Conservation (phyloP, 2,797 vertebrate genomes). For the Acestrorhynchus altus region DNA sequence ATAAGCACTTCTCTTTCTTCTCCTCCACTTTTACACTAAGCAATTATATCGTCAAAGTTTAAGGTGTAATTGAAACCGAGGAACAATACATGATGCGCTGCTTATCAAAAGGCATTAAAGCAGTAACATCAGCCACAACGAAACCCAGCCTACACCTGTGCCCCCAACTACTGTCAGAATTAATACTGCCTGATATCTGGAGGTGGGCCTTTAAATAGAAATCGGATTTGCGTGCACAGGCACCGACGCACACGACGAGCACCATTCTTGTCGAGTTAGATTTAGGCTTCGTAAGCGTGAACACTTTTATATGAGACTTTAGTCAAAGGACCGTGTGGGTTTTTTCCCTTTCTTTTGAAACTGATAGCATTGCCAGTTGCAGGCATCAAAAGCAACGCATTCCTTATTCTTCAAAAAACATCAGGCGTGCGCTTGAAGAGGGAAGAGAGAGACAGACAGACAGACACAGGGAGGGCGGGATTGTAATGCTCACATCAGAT, state of each 20-base stretch:
- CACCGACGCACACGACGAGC: background rate
- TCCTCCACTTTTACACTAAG: background rate
- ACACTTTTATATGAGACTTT: conserved; percentile 9
- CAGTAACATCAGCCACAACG: background rate
- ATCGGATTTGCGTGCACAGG: background rate
- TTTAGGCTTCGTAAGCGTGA: conserved; percentile 1
- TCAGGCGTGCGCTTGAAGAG: background rate
- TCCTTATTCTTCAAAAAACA: background rate
- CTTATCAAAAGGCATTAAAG: conserved; percentile 42
- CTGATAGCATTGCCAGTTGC: conserved; percentile 8
- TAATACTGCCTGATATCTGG: conserved; percentile 38
- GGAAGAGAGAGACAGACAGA: background rate
- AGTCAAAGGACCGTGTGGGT: conserved; percentile 4
- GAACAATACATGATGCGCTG: background rate
- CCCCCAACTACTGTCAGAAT: conserved; percentile 41
- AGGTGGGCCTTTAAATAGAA: conserved; percentile 50
- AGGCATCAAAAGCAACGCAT: background rate
- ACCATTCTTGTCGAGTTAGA: conserved; percentile 20
- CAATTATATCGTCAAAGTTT: conserved; percentile 12
- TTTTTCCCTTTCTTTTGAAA: conserved; percentile 10
- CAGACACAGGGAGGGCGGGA: background rate
- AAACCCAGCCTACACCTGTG: conserved; percentile 12
- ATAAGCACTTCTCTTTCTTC: background rate
- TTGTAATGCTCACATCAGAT: background rate
- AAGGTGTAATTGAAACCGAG: conserved; percentile 25